A percentile compares a stretch with the other conserved stretches of the same genome.
Conservation (phyloP, 2,113 vertebrate genomes). For the Eonycteris spelaea region DNA sequence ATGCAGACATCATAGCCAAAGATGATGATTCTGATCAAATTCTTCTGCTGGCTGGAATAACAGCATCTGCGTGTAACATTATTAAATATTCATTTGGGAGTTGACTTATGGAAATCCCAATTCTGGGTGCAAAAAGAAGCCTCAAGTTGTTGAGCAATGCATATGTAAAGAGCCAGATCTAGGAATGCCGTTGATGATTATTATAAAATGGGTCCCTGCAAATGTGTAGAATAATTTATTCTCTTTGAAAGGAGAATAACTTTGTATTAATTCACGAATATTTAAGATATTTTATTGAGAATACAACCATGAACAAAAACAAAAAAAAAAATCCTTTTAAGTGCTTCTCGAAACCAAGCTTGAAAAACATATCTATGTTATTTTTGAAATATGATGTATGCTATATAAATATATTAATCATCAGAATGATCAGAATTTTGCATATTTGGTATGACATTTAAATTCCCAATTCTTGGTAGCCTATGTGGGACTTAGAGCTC, state of each 20-base stretch:
- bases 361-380: background rate
- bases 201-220: background rate
- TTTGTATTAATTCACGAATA: background rate
- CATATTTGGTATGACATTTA: background rate
- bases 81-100: background rate
- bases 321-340: background rate
- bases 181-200: background rate
- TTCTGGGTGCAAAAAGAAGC: background rate
- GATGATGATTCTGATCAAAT: background rate
- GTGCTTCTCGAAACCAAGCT: background rate
- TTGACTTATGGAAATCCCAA: background rate
- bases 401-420: background rate
- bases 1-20: background rate
- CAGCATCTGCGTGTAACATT: background rate
- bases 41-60: background rate
- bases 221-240: background rate
- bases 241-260: background rate
- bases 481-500: background rate
- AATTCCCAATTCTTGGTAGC: background rate
- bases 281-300: background rate
- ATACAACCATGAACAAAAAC: background rate
- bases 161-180: background rate
- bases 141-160: background rate
- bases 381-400: background rate
- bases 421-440: background rate